Percentiles rank a stretch among this genome's conserved stretches.
These are phyloP conservation scores for Ageneiosus marmoratus DNA, from an alignment of 2,113 vertebrate species.

Conservation along the genomic window DNA sequence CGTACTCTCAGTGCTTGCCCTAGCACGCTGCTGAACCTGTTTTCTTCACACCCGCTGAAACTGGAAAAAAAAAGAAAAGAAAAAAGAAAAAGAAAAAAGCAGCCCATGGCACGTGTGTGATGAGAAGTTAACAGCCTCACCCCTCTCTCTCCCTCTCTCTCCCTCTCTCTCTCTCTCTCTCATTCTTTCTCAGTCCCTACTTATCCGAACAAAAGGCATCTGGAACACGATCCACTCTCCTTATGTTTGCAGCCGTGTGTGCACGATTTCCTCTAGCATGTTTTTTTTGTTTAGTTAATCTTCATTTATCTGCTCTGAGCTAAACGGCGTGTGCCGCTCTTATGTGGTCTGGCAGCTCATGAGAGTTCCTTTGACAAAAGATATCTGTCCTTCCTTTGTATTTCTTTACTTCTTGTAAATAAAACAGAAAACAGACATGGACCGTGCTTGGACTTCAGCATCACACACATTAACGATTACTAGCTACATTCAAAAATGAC, in stretches of 20 bases:
- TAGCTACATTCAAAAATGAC: not conserved
- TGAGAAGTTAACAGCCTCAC: slow-evolving; percentile 9
- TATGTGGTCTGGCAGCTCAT: slow-evolving; percentile 37
- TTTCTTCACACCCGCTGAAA: slow-evolving; percentile 53
- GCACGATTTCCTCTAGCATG: slow-evolving; percentile 31
- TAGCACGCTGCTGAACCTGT: slow-evolving; percentile 57
- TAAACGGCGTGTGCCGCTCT: slow-evolving; percentile 33
- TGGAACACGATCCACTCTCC: slow-evolving; percentile 40
- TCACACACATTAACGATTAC: not conserved
- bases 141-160: not conserved
- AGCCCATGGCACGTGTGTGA: slow-evolving; percentile 3
- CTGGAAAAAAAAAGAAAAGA: slow-evolving; percentile 21
- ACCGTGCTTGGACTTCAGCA: not conserved
- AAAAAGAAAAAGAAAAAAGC: not conserved
- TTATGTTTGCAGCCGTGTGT: slow-evolving; percentile 27
- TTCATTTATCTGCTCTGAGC: slow-evolving; percentile 47
- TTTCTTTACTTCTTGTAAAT: slow-evolving; percentile 10
- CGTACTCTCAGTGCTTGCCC: slow-evolving; percentile 42
- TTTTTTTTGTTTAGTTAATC: slow-evolving; percentile 47
- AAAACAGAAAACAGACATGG: slow-evolving; percentile 1
- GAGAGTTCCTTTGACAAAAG: slow-evolving; percentile 31
- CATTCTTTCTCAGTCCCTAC: not conserved
- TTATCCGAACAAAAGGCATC: slow-evolving; percentile 28
- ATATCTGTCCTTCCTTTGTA: slow-evolving; percentile 2
- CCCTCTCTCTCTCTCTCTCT: not conserved